A percentile compares a stretch with the other conserved stretches of the same genome.
These are phyloP conservation scores for Notarius quadriscutis DNA, from an alignment of 2,113 vertebrate species.

Conservation along the genomic window DNA sequence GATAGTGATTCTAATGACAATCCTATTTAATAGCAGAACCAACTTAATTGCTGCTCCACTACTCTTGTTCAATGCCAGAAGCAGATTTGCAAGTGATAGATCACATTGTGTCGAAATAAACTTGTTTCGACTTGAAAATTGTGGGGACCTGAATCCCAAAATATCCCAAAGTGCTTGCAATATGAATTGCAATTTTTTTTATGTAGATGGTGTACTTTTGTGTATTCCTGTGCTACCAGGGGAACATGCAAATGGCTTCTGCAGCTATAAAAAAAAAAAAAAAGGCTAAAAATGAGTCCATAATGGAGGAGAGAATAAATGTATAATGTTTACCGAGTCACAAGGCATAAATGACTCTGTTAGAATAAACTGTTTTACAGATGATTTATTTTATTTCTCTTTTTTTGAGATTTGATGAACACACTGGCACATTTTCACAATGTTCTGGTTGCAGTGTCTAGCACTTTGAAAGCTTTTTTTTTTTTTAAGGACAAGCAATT, in stretches of 20 bases:
- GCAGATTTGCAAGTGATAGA: slow-evolving; percentile 13
- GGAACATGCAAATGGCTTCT: slow-evolving; percentile 10
- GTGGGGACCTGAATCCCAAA: not conserved
- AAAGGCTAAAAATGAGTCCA: not conserved
- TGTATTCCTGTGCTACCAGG: not conserved
- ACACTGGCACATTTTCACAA: not conserved
- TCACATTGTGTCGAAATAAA: not conserved
- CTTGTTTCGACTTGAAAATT: not conserved
- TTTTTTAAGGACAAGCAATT: not conserved
- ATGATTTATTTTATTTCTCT: slow-evolving; percentile 2
- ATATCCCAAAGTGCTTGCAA: not conserved
- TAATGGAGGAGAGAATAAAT: slow-evolving; percentile 24
- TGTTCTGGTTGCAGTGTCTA: not conserved
- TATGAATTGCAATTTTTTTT: slow-evolving; percentile 9
- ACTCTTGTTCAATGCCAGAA: not conserved
- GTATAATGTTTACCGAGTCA: slow-evolving; percentile 11
- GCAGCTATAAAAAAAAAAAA: slow-evolving; percentile 23
- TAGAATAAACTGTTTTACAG: slow-evolving; percentile 2
- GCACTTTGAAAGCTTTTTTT: not conserved
- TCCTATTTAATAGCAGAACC: slow-evolving; percentile 14
- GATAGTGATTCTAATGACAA: slow-evolving; percentile 26
- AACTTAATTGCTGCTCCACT: slow-evolving; percentile 26
- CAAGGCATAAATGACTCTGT: not conserved
- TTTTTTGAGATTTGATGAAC: not conserved
- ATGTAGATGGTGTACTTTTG: not conserved